Percentiles rank a stretch among this genome's conserved stretches.
Conservation (phyloP, 1,140 invertebrate genomes). For the Brevipalpus yothersi region DNA sequence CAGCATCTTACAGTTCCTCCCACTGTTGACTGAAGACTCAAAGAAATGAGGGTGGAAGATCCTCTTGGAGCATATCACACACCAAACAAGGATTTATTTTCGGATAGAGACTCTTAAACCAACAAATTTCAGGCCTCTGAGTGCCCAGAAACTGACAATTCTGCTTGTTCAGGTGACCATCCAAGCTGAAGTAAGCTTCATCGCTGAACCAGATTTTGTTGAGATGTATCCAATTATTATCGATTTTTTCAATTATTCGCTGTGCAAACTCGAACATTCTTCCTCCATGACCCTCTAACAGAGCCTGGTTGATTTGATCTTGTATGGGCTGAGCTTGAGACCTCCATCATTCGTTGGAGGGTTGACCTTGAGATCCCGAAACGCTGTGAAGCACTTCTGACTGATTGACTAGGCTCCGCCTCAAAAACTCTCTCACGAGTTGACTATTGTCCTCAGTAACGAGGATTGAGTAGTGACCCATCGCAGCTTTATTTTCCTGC, state of each 20-base stretch:
- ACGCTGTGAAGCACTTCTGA: too few relatives aligned
- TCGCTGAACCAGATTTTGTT: neutral
- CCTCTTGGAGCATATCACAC: neutral
- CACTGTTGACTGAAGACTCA: neutral
- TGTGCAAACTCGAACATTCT: neutral
- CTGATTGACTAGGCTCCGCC: too few relatives aligned
- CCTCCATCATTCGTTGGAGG: neutral
- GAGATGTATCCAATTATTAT: neutral
- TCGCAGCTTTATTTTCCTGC: too few relatives aligned
- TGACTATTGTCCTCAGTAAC: too few relatives aligned
- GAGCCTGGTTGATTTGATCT: neutral
- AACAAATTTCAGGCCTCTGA: constrained; percentile 6
- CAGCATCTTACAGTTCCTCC: neutral
- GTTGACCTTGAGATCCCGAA: too few relatives aligned
- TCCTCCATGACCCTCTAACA: neutral
- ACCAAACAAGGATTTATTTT: constrained; percentile 3
- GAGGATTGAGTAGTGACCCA: too few relatives aligned
- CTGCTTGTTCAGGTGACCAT: constrained; percentile 6
- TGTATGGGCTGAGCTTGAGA: neutral
- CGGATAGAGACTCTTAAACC: neutral
- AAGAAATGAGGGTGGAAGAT: constrained; percentile 3
- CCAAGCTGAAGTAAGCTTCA: neutral
- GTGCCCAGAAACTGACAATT: constrained; percentile 11
- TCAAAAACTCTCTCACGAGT: too few relatives aligned
- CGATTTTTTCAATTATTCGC: neutral